A percentile compares a stretch with the other conserved stretches of the same genome.
Evolutionary conservation across 2,888 invertebrate species (phyloP).

Genomic region (Dolichopus griseipennis): DNA sequence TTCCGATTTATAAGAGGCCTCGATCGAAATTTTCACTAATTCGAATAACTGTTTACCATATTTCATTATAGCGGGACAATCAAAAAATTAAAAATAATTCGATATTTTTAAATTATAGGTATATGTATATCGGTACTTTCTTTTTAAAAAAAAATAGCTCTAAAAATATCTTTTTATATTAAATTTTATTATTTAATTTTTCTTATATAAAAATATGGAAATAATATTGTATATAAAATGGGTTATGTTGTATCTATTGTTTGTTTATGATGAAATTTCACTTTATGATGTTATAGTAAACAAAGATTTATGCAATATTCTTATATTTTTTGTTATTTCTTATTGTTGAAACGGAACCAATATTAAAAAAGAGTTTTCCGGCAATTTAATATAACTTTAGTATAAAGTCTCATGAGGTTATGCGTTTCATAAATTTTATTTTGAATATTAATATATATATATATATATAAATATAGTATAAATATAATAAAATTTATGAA

Average conservation of each 20-base stretch:
- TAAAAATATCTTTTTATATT: too few species aligned
- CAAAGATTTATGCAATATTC: slow-evolving; percentile 22
- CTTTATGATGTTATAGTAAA: slow-evolving; percentile 18
- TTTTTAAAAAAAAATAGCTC: too few species aligned
- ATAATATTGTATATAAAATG: background rate
- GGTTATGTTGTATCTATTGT: background rate
- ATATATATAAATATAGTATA: too few species aligned
- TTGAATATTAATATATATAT: background rate
- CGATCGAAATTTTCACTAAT: too few species aligned
- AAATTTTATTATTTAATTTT: too few species aligned
- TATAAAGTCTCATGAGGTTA: slow-evolving; percentile 19
- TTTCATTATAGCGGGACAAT: too few species aligned
- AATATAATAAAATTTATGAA: too few species aligned
- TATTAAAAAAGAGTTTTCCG: slow-evolving; percentile 23
- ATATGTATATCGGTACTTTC: too few species aligned
- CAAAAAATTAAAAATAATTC: too few species aligned
- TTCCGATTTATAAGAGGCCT: too few species aligned
- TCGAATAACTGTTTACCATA: too few species aligned
- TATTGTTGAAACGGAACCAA: slow-evolving; percentile 24
- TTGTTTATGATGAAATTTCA: slow-evolving; percentile 16
- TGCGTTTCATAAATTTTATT: background rate
- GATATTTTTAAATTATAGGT: too few species aligned
- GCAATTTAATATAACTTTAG: slow-evolving; percentile 23
- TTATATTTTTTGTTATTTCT: slow-evolving; percentile 10
- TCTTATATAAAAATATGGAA: background rate